A percentile compares a stretch with the other conserved stretches of the same genome.
phyloP scores from a whole-genome alignment of 2,113 vertebrate species.

The Chaetodon auriga region DNA sequence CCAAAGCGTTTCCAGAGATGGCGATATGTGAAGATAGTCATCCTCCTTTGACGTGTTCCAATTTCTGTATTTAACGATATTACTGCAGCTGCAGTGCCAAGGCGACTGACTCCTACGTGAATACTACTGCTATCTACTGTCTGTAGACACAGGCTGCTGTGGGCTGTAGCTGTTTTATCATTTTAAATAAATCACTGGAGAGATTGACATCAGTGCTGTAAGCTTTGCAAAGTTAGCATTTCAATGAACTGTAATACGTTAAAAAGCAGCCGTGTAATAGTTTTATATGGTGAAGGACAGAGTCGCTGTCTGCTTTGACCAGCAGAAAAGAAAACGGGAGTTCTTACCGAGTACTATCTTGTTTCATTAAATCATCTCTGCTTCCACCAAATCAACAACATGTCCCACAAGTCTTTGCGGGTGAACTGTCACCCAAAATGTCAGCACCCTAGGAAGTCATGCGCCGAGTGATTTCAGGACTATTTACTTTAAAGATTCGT shows the following conservation, averaged over 20 bases:
- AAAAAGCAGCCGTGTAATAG: no score
- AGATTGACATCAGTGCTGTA: background rate
- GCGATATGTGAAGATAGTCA: background rate
- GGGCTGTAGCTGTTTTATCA: background rate
- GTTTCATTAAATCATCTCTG: background rate
- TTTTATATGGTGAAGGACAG: no score
- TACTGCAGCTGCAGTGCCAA: background rate
- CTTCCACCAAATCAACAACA: constrained; percentile 35
- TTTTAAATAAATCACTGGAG: background rate
- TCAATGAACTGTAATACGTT: background rate
- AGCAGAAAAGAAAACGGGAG: constrained; percentile 1
- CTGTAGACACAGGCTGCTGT: background rate
- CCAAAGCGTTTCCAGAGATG: background rate
- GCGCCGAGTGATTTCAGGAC: background rate
- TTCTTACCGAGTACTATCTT: fast-evolving
- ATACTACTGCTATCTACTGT: background rate
- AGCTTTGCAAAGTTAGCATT: background rate
- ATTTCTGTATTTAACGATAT: background rate
- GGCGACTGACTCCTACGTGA: no score
- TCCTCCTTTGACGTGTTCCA: background rate
- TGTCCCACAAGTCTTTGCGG: constrained; percentile 68
- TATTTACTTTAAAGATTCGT: background rate
- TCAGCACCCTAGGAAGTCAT: constrained; percentile 60
- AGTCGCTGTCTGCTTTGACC: background rate
- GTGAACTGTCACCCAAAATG: constrained; percentile 76